Conservation (phyloP, 1,140 invertebrate species). For the Drosophila ohnishii region DNA sequence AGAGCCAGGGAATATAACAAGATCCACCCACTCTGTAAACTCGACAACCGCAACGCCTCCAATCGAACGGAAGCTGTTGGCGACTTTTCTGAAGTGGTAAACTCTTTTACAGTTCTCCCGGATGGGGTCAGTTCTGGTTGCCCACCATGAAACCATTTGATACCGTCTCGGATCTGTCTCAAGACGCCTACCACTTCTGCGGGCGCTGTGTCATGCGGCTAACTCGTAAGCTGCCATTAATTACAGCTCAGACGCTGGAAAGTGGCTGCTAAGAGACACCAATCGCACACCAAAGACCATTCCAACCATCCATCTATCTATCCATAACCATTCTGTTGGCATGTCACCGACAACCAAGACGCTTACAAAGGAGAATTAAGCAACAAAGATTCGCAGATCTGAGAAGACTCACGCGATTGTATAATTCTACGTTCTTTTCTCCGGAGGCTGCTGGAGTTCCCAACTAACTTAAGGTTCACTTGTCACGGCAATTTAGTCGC, state of each 20-base stretch:
- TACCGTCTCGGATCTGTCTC: slow-evolving; percentile 30
- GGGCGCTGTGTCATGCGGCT: slow-evolving; percentile 56
- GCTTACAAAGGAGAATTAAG: slow-evolving; percentile 40
- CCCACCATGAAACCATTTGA: slow-evolving; percentile 24
- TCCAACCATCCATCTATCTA: slow-evolving; percentile 33
- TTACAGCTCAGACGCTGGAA: slow-evolving; percentile 59
- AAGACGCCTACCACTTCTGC: slow-evolving; percentile 46
- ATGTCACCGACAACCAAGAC: slow-evolving; percentile 34
- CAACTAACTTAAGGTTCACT: slow-evolving; percentile 26
- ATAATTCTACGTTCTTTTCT: slow-evolving; percentile 13
- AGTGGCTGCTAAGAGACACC: slow-evolving; percentile 42
- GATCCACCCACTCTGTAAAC: slow-evolving; percentile 46
- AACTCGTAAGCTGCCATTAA: slow-evolving; percentile 70
- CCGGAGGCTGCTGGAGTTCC: slow-evolving; percentile 14
- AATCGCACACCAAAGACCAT: slow-evolving; percentile 25
- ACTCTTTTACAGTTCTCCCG: slow-evolving; percentile 26
- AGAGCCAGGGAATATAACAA: background rate
- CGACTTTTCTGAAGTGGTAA: slow-evolving; percentile 11
- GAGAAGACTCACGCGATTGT: slow-evolving; percentile 58
- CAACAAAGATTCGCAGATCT: slow-evolving; percentile 43
- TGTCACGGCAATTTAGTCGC: slow-evolving; percentile 38
- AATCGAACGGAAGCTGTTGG: slow-evolving; percentile 57
- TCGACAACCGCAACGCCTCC: slow-evolving; percentile 55
- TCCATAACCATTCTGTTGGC: slow-evolving; percentile 60
- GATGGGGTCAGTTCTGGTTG: slow-evolving; percentile 33